Base-by-base conservation (phyloP, 2,797 vertebrate genomes). In the Parauchenoglanis ngamensis region DNA sequence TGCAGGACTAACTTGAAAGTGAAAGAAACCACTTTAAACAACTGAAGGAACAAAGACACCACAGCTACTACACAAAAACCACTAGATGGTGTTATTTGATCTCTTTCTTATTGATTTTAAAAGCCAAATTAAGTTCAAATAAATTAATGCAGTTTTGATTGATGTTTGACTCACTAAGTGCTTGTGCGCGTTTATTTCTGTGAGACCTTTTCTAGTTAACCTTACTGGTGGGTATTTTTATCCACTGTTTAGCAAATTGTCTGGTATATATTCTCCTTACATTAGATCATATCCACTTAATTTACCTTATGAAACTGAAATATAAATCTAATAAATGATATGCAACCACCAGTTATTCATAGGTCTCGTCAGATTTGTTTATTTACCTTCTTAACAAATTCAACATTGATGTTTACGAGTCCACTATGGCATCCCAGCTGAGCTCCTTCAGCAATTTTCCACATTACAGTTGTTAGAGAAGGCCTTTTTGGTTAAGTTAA, bases 41-140 rank as follows among this genome's bases (percentile, higher is more conserved):
- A 35, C 25, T 76, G 7, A 28, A 56, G 76, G 52, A 78, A 56
- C 4, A 28, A 80, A 61, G 4, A 46, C 2, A 49, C 79, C 44
- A 28, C 35, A 81, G 31, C 31, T 25, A 12, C 19, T 40, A 49
- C 44, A 67, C 17, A 28, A 54, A 21, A 21, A 83, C 46, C 81
- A 54, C 63, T 83, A 83, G 81, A 83, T 83, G 81, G 81, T 31
- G 81, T 21, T 68, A 68, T 83, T 83, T 1, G 2, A 31, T 49
- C 61, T 52, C 44, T 67, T 67, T 49, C 13, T 52, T 19, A 52
- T 7, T 65, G 25, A 49, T 28, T 28, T 49, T 28, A 19, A 49
- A 67, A 49, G 25, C 8, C n/a, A 52, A 44, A 63, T 80, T 25
- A 61, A 17, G 11, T 25, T 61, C 2, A 44, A n/a, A 61, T 25